Percentiles rank a stretch among this genome's conserved stretches.
Evolutionary conservation across 1,140 invertebrate species (phyloP).

Genomic region (Saxidomus purpurata): DNA sequence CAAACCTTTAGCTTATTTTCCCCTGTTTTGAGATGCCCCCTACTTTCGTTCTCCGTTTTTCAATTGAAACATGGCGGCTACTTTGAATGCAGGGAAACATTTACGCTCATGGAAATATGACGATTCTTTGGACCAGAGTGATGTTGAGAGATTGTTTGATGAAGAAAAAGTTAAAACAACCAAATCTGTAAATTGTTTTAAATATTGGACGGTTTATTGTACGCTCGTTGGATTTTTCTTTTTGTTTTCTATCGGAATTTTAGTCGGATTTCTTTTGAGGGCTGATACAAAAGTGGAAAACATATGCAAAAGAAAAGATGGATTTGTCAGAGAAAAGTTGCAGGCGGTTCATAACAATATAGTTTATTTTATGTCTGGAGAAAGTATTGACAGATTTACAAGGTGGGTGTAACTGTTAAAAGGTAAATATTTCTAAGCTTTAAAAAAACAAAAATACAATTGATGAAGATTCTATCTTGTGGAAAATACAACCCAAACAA

Average conservation of each 20-base stretch:
- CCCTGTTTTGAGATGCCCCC: slow-evolving; percentile 23
- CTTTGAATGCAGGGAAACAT: slow-evolving; percentile 45
- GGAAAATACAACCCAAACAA: too few relatives aligned
- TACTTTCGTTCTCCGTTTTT: not conserved
- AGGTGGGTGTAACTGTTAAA: not conserved
- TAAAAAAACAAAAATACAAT: too few relatives aligned
- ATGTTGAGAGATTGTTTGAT: slow-evolving; percentile 38
- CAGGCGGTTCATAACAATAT: slow-evolving; percentile 45
- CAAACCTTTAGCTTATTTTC: too few relatives aligned
- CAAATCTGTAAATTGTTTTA: slow-evolving; percentile 36
- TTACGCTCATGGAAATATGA: slow-evolving; percentile 47
- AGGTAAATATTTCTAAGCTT: too few relatives aligned
- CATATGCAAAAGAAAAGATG: not conserved
- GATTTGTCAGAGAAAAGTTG: slow-evolving; percentile 28
- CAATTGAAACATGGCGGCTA: slow-evolving; percentile 50
- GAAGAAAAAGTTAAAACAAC: slow-evolving; percentile 15
- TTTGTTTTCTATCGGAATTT: slow-evolving; percentile 42
- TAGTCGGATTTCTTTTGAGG: slow-evolving; percentile 51
- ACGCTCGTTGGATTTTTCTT: slow-evolving; percentile 36
- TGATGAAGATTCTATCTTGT: too few relatives aligned
- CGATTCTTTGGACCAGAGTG: slow-evolving; percentile 33
- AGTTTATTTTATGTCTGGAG: slow-evolving; percentile 36
- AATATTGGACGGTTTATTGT: slow-evolving; percentile 35
- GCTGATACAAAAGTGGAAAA: slow-evolving; percentile 14
- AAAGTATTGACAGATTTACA: not conserved